Evolutionary conservation across 2,797 vertebrate genomes (phyloP).

Genomic region (Xenops minutus): DNA sequence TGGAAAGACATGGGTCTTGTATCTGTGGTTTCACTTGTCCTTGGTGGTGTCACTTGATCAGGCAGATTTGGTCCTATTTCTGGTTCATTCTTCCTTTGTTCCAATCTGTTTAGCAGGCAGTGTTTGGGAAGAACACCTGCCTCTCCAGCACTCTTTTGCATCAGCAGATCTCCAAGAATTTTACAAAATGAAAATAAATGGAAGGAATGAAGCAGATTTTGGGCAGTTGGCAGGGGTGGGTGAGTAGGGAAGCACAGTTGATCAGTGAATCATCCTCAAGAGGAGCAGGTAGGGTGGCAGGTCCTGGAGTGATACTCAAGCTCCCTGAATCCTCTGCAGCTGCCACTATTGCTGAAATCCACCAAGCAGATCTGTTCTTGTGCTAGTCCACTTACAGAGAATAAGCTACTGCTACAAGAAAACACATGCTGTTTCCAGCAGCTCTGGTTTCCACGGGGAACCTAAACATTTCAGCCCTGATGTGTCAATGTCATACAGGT

Average conservation of each 20-base stretch:
- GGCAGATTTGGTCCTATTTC: neutral
- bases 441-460: neutral
- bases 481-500: neutral
- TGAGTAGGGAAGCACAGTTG: neutral
- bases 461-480: neutral
- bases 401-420: neutral
- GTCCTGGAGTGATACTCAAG: neutral
- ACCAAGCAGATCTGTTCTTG: neutral
- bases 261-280: neutral
- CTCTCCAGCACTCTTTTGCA: neutral
- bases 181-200: neutral
- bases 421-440: neutral
- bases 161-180: neutral
- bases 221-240: neutral
- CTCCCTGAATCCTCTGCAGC: neutral
- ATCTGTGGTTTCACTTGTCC: neutral
- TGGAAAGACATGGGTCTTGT: neutral
- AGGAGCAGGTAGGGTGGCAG: neutral
- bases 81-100: neutral
- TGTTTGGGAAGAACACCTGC: neutral
- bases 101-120: neutral
- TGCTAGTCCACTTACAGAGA: neutral
- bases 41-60: neutral
- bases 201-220: neutral
- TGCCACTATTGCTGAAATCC: neutral